Percentiles rank a stretch among this genome's conserved stretches.
Evolutionary conservation across 2,888 invertebrate genomes (phyloP).

Genomic region (Nysson spinosus): DNA sequence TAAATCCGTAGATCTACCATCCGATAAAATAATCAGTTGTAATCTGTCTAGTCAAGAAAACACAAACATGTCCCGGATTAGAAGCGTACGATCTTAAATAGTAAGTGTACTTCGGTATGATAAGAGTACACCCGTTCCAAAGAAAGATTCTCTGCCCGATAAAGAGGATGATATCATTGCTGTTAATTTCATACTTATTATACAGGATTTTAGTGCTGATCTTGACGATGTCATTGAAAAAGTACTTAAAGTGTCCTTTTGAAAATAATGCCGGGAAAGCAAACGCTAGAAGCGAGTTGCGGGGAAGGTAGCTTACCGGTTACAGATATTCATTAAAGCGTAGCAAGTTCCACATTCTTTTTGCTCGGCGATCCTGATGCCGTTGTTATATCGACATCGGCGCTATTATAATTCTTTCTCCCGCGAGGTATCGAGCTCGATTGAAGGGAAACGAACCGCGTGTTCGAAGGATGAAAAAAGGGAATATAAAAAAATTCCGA

Average conservation of each 20-base stretch:
- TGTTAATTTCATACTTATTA: too few species aligned
- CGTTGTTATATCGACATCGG: slow-evolving; percentile 41
- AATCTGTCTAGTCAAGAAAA: too few species aligned
- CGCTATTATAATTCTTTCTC: slow-evolving; percentile 39
- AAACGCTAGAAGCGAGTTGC: background rate
- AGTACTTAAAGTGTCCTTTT: too few species aligned
- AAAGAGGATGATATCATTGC: too few species aligned
- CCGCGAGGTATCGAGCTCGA: slow-evolving; percentile 27
- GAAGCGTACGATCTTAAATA: too few species aligned
- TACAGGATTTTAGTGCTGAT: too few species aligned
- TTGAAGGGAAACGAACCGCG: slow-evolving; percentile 30
- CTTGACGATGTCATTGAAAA: too few species aligned
- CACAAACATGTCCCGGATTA: too few species aligned
- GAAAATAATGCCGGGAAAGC: background rate
- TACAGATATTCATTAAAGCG: slow-evolving; percentile 25
- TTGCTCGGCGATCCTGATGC: slow-evolving; percentile 13
- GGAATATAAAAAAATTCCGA: slow-evolving; percentile 12
- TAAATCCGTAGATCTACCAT: background rate
- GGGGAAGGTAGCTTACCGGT: background rate
- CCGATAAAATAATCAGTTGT: background rate
- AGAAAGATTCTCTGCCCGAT: too few species aligned
- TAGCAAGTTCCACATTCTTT: slow-evolving; percentile 24
- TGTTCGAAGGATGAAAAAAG: slow-evolving; percentile 20
- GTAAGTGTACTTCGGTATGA: too few species aligned
- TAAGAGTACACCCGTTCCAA: too few species aligned